Base-by-base conservation (phyloP, 2,797 vertebrate genomes). In the Urosaurus nigricauda region DNA sequence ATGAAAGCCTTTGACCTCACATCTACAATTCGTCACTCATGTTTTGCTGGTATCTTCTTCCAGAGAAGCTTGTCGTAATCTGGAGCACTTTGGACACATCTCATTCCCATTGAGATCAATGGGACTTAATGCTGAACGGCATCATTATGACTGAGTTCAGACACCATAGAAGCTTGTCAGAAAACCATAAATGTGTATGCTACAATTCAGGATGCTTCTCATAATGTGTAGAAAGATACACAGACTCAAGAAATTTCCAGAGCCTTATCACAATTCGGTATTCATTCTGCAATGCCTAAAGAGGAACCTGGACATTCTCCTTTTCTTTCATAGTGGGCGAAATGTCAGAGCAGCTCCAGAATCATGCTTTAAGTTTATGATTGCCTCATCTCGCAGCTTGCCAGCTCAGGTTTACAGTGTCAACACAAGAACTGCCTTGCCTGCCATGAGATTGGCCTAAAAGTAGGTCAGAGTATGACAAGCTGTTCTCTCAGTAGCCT, bases 391-490 rank as follows among this genome's bases (percentile, higher is more conserved):
- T 94, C 93, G 58, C 47, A 89, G 90, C 92, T 92, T 93, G 87
- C 4, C 0, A 90, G 92, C 93, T 93, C 82, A 92, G 93, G 53
- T 92, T 79, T 88, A 93, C 90, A 73, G 84, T 91, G 90, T 96
- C 95, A 95, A 94, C 92, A 94, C 92, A 87, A 91, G 90, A 90
- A 90, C 95, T 83, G 94, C 94, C 86, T 92, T 0, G 84, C 87
- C 93, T 94, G 94, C 94, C 43, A 51, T 2, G 92, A 94, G 94
- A 96, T 93, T 94, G 95, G 93, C 56, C 87, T 88, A 90, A 96
- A 96, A 96, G 94, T 96, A 96, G 95, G 95, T 96, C 95, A 96
- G 56, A 90, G 88, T 47, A 91, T 95, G 93, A 95, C 94, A 93
- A 93, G 94, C 95, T 95, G 95, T 92, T 95, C 94, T 92, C 90